Evolutionary conservation across 2,797 vertebrate genomes (phyloP), one percentile per base, ranked within the genome.

Genomic region (Hozukius guyotensis): DNA sequence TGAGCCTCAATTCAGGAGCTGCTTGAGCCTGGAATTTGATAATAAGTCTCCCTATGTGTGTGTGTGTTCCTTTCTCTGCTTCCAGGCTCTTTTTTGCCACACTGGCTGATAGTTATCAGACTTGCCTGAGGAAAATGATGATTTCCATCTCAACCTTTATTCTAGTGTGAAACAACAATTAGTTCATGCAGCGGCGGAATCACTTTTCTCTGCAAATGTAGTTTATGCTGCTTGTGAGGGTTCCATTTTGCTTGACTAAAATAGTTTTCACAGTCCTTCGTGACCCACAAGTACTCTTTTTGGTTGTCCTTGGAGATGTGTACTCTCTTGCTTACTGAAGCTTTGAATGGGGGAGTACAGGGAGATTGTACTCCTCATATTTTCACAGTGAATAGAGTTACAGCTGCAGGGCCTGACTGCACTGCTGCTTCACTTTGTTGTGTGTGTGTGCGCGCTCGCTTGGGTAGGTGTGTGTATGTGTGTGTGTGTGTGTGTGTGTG

Each of bases 371-470:
- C 72, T 80, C 60, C 63, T 86, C 72, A 75, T 87, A 85, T 87
- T 89, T 88, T 84, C 82, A 78, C 70, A 77, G 85, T 87, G 89
- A 86, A 81, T 86, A 83, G 75, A 86, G 77, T 76, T 88, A 73
- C 82, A 90, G 89, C 85, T 90, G 88, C 81, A 79, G 81, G 85
- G 87, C 78, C 71, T 67, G 59, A 66, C 84, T 75, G 74, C 83
- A 68, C 82, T 81, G 78, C 80, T 82, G 78, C 82, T 88, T 84
- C 55, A 32, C 80, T 86, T 66, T 85, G 74, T 32, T 81, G 79
- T 67, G 77, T 72, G 79, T 77, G 79, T 72, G 38, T 6, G 73
- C 68, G 57, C 14, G 29, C 53, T 74, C 14, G 36, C 59, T 20
- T 34, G 22, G 36, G 16, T 66, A 64, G 49, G 36, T 65, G 72